These are phyloP conservation scores for Enchytraeus crypticus DNA, from an alignment of 2,888 invertebrate genomes.

Conservation along the genomic window DNA sequence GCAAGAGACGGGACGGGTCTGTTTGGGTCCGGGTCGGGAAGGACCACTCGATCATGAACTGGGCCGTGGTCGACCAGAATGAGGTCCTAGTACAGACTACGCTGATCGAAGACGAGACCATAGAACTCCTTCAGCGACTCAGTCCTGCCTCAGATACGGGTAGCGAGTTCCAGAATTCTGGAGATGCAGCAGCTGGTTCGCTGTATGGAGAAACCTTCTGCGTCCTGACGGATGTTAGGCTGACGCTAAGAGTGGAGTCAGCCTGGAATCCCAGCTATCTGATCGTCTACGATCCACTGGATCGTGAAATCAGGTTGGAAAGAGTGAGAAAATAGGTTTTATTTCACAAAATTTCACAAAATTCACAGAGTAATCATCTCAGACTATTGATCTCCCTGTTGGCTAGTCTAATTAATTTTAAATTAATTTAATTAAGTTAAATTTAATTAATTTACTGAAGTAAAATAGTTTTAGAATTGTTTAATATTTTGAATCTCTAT, in stretches of 20 bases:
- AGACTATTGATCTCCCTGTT: too few relatives aligned
- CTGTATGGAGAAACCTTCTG: background rate
- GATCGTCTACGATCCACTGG: background rate
- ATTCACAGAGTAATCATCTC: too few relatives aligned
- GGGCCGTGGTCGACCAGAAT: conserved; percentile 15
- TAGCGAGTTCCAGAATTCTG: background rate
- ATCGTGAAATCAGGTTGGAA: background rate
- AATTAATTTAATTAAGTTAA: too few relatives aligned
- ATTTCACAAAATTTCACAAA: too few relatives aligned
- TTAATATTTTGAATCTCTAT: too few relatives aligned
- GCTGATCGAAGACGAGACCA: conserved; percentile 16
- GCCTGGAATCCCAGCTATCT: background rate
- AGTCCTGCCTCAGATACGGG: background rate
- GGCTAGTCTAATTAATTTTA: too few relatives aligned
- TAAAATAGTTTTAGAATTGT: too few relatives aligned
- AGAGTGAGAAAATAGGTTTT: too few relatives aligned
- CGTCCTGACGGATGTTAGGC: background rate
- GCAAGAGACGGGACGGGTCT: conserved; percentile 22
- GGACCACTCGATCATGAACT: conserved; percentile 22
- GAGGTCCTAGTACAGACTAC: conserved; percentile 13
- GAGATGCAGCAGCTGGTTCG: background rate
- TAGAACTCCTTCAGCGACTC: conserved; percentile 11
- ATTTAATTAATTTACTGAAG: too few relatives aligned
- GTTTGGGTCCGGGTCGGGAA: conserved; percentile 25
- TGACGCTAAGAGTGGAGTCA: background rate